phyloP scores from a whole-genome alignment of 2,888 invertebrate genomes.

The Cactoblastis cactorum region DNA sequence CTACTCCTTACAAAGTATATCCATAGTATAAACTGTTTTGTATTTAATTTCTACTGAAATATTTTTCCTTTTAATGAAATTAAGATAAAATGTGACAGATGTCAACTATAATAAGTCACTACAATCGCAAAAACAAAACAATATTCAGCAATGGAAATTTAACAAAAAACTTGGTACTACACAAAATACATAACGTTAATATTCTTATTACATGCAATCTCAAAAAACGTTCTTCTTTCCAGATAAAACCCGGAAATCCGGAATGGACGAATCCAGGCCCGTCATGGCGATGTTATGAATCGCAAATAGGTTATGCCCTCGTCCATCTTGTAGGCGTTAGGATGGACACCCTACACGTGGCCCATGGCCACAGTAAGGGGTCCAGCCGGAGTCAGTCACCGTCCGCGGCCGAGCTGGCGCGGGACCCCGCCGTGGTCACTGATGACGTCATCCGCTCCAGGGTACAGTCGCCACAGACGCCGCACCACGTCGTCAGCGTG shows the following conservation, averaged over 20 bases:
- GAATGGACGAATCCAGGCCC: constrained; percentile 30
- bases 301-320: background rate
- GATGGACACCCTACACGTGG: constrained; percentile 69
- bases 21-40: too few relatives aligned
- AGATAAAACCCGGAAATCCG: constrained; percentile 33
- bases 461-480: constrained; percentile 67
- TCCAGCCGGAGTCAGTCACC: constrained; percentile 83
- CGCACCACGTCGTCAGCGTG: constrained; percentile 64
- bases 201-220: background rate
- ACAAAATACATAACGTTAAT: too few relatives aligned
- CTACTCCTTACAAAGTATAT: too few relatives aligned
- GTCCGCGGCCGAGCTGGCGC: constrained; percentile 65
- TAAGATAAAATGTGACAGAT: background rate
- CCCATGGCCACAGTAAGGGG: constrained; percentile 76
- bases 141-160: background rate
- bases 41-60: too few relatives aligned
- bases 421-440: constrained; percentile 61
- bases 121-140: background rate
- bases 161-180: background rate
- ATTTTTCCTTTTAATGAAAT: too few relatives aligned
- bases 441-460: constrained; percentile 69
- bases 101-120: background rate
- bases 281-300: background rate
- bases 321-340: background rate
- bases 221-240: constrained; percentile 25